Conservation (phyloP, 2,113 vertebrate genomes). For the Nettapus auritus region DNA sequence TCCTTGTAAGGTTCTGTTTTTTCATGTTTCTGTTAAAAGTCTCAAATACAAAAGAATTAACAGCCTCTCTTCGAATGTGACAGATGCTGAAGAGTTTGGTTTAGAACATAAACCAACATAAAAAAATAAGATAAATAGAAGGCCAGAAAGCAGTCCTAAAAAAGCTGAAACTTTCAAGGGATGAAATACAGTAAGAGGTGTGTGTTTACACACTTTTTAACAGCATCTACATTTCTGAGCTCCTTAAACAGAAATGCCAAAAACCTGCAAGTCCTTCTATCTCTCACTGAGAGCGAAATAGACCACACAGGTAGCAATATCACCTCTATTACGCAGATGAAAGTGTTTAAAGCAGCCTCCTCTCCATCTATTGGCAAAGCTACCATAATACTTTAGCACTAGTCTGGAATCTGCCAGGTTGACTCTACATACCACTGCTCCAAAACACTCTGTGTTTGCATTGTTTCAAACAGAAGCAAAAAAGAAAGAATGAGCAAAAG, state of each 20-base stretch:
- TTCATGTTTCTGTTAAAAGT: background rate
- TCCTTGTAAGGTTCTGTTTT: background rate
- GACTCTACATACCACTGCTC: conserved; percentile 30
- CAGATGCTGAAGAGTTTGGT: background rate
- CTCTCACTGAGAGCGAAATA: background rate
- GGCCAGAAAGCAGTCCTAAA: background rate
- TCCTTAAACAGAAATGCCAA: background rate
- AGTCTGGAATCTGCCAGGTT: conserved; percentile 28
- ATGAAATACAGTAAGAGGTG: background rate
- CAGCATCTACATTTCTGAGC: background rate
- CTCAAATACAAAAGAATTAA: background rate
- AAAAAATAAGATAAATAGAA: background rate
- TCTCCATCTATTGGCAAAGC: conserved; percentile 59
- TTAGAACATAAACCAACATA: background rate
- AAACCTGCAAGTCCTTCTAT: background rate
- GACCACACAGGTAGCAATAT: conserved; percentile 62
- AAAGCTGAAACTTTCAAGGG: background rate
- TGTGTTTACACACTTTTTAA: background rate
- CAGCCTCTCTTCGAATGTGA: background rate
- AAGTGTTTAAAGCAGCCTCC: conserved; percentile 38
- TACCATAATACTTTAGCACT: conserved; percentile 40
- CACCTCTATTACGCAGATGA: background rate
- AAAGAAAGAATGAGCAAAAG: background rate
- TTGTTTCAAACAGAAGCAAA: background rate
- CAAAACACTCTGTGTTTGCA: background rate